phyloP scores from a whole-genome alignment of 2,888 invertebrate genomes.

The Drosophila ezoana region DNA sequence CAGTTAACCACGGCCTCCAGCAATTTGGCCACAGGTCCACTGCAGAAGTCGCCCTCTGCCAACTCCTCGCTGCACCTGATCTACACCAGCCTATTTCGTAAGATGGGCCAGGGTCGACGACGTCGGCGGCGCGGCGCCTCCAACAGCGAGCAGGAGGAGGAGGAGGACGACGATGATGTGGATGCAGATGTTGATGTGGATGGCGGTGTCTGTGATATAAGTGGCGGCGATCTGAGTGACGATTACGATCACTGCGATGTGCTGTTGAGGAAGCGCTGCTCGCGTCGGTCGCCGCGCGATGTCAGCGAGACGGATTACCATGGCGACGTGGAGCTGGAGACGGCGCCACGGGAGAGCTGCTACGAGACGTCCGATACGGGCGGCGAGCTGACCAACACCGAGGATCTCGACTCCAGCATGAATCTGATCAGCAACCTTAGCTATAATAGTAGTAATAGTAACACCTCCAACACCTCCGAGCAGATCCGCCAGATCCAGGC shows the following conservation, averaged over 20 bases:
- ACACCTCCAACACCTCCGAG: conserved; percentile 82
- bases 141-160: conserved; percentile 75
- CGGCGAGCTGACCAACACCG: conserved; percentile 82
- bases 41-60: conserved; percentile 79
- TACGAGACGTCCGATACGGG: conserved; percentile 84
- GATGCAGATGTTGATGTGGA: conserved; percentile 55
- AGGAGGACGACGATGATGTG: conserved; percentile 42
- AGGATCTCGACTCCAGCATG: conserved; percentile 83
- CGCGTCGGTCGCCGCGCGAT: conserved; percentile 58
- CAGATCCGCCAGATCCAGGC: conserved; percentile 51
- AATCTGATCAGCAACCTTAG: conserved; percentile 84
- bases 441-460: conserved; percentile 85
- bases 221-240: conserved; percentile 81
- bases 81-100: conserved; percentile 80
- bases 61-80: conserved; percentile 79
- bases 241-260: conserved; percentile 82
- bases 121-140: conserved; percentile 61
- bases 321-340: conserved; percentile 74
- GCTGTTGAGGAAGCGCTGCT: conserved; percentile 53
- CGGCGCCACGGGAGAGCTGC: conserved; percentile 80
- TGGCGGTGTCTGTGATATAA: conserved; percentile 81
- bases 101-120: conserved; percentile 65
- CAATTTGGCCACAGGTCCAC: conserved; percentile 28
- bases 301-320: conserved; percentile 82
- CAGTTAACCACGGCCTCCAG: conserved; percentile 69